phyloP scores from a whole-genome alignment of 2,113 vertebrate species.

The Hippotragus niger region DNA sequence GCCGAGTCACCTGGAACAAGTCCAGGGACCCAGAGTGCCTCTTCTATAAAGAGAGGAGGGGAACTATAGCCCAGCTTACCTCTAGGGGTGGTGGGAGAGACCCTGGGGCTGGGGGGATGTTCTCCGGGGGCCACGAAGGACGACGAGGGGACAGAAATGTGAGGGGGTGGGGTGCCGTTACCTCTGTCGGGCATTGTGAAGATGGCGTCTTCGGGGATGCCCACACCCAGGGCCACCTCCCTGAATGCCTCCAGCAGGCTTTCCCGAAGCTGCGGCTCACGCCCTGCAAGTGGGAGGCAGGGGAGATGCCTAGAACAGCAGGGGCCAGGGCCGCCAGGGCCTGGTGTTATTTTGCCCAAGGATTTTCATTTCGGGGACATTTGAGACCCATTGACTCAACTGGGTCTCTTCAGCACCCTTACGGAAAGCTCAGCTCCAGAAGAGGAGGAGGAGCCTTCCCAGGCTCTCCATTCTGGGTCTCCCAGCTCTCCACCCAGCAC shows the following conservation, averaged over 20 bases:
- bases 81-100: background rate
- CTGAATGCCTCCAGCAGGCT: constrained; percentile 86
- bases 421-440: background rate
- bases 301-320: background rate
- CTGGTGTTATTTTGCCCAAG: background rate
- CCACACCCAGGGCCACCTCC: constrained; percentile 82
- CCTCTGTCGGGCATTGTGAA: constrained; percentile 85
- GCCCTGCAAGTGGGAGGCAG: constrained; percentile 78
- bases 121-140: background rate
- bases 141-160: background rate
- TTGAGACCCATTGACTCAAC: background rate
- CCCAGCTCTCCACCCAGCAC: background rate
- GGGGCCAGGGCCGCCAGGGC: background rate
- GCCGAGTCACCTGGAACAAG: background rate
- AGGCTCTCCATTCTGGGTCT: background rate
- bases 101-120: background rate
- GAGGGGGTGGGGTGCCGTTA: constrained; percentile 9
- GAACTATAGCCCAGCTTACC: background rate
- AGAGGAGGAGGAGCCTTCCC: background rate
- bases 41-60: background rate
- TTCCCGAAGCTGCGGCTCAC: constrained; percentile 80
- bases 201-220: constrained; percentile 81
- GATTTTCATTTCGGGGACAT: background rate
- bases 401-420: background rate
- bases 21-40: background rate